Percentiles rank a stretch among this genome's conserved stretches.
Conservation (phyloP, 37 sponge, comb jelly and placozoan species). For the Ephydatia muelleri region DNA sequence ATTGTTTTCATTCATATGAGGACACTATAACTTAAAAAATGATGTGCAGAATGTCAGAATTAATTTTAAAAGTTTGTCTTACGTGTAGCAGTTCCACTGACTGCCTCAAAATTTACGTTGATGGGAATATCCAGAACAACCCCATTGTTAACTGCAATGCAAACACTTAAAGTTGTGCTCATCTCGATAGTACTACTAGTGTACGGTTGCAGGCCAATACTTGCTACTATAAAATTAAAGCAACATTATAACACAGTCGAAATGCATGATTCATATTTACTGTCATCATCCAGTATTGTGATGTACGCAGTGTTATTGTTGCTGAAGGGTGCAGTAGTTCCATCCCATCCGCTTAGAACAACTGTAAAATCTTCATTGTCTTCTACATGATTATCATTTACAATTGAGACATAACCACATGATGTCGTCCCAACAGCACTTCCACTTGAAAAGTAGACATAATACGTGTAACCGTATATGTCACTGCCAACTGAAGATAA, state of each 20-base stretch:
- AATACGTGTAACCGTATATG: background rate
- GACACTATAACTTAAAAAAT: too few species aligned
- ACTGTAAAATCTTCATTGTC: background rate
- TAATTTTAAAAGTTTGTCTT: too few species aligned
- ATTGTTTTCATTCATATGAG: too few species aligned
- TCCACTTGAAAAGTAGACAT: background rate
- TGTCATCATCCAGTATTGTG: background rate
- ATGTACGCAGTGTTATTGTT: background rate
- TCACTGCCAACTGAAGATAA: background rate
- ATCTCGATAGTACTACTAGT: too few species aligned
- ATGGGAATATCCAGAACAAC: background rate
- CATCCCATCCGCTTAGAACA: background rate
- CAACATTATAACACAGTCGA: too few species aligned
- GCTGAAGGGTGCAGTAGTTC: background rate
- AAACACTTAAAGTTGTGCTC: background rate
- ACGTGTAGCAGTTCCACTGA: background rate
- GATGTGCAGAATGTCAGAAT: too few species aligned
- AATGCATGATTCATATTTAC: too few species aligned
- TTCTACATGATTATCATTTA: background rate
- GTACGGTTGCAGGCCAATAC: background rate
- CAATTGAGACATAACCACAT: background rate
- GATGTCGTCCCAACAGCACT: background rate
- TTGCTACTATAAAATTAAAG: too few species aligned
- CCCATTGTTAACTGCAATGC: background rate
- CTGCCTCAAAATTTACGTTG: background rate